Percentiles rank a stretch among this genome's conserved stretches.
Evolutionary conservation across 1,140 invertebrate species (phyloP).

Genomic region (Colletes latitarsis): DNA sequence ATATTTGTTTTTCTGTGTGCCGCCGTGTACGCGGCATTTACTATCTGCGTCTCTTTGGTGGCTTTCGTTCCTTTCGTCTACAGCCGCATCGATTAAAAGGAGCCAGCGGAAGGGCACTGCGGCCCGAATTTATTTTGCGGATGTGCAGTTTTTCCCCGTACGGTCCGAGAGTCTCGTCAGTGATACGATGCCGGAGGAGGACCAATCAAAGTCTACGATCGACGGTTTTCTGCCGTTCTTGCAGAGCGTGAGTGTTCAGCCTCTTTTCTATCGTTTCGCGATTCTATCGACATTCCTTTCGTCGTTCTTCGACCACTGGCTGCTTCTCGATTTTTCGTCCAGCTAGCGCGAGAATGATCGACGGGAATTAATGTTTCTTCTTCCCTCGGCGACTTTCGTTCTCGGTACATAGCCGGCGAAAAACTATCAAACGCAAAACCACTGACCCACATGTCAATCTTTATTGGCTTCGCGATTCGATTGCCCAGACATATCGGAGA

Average conservation of each 20-base stretch:
- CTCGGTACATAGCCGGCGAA: constrained; percentile 11
- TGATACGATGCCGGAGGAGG: constrained; percentile 41
- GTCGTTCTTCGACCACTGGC: not conserved
- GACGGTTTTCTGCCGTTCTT: constrained; percentile 77
- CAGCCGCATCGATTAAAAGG: not conserved
- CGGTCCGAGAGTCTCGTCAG: not conserved
- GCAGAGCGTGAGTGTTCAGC: constrained; percentile 74
- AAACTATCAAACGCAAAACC: not conserved
- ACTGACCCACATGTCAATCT: constrained; percentile 1
- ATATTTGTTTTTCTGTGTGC: constrained; percentile 33
- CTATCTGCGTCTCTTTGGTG: not conserved
- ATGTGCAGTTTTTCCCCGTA: constrained; percentile 16
- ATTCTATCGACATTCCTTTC: not conserved
- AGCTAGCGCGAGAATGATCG: too few species aligned
- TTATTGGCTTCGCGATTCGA: not conserved
- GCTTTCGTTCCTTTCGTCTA: not conserved
- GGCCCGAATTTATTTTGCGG: constrained; percentile 23
- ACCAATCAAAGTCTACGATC: constrained; percentile 66
- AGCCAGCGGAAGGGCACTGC: not conserved
- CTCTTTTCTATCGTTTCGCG: not conserved
- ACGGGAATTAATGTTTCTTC: not conserved
- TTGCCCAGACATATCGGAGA: not conserved
- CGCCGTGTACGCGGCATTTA: constrained; percentile 5
- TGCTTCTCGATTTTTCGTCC: not conserved
- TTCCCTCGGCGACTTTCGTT: not conserved